phyloP scores from a whole-genome alignment of 2,888 invertebrate genomes.

The Luffia ferchaultella region DNA sequence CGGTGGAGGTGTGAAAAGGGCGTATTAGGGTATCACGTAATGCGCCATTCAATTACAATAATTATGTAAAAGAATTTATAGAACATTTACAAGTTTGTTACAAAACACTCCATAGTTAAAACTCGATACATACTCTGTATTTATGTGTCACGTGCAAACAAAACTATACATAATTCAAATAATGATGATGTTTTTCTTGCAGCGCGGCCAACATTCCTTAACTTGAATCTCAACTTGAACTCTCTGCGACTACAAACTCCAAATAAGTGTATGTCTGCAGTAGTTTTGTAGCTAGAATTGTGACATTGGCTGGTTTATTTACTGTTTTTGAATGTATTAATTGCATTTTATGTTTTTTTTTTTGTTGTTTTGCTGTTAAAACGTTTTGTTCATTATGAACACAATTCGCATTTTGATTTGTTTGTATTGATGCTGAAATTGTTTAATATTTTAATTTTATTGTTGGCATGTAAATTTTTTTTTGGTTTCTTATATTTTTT shows the following conservation, averaged over 20 bases:
- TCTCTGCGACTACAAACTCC: constrained; percentile 87
- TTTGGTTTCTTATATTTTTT: too few species aligned
- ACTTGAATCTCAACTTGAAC: constrained; percentile 95
- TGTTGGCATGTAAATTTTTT: too few species aligned
- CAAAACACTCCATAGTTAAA: too few species aligned
- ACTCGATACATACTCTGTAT: too few species aligned
- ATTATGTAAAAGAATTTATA: too few species aligned
- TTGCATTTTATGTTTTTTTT: constrained; percentile 5
- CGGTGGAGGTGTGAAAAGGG: too few species aligned
- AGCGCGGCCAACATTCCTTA: constrained; percentile 98
- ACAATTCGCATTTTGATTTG: not conserved
- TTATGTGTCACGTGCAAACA: not conserved
- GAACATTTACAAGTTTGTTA: too few species aligned
- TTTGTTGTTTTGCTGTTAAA: not conserved
- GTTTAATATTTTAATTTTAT: too few species aligned
- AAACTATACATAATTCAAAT: not conserved
- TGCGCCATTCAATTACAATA: too few species aligned
- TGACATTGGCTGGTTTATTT: constrained; percentile 47
- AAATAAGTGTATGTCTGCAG: constrained; percentile 83
- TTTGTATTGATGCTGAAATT: too few species aligned
- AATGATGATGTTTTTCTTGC: constrained; percentile 62
- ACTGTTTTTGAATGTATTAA: constrained; percentile 17
- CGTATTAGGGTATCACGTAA: too few species aligned
- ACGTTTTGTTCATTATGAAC: constrained; percentile 4
- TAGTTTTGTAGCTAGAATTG: constrained; percentile 30